Base-by-base conservation (phyloP, 1,140 invertebrate species). In the Holotrichia oblita region DNA sequence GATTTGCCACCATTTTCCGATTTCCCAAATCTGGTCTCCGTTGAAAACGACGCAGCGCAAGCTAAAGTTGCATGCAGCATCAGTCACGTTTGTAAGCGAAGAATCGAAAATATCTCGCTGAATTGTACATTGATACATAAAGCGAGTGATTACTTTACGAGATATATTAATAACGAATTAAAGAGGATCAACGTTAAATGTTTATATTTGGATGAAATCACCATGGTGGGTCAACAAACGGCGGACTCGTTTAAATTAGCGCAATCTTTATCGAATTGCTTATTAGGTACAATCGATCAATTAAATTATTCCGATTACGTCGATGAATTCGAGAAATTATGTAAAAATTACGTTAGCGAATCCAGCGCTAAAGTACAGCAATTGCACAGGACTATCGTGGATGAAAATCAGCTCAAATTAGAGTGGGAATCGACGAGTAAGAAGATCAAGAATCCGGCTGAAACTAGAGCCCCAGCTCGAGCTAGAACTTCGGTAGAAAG, bases 1-100 rank as follows among this genome's bases (percentile, higher is more conserved):
- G 93, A 94, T 77, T 84, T 93, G 79, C 93, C 93, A 6, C 96
- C 95, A 86, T 97, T 97, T 84, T 95, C 93, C 42, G 91, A 92
- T 3, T 97, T 96, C 86, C 92, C 93, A 0, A 93, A 91, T 85
- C 87, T 93, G 42, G 92, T 96, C 8, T 94, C 94, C 1, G 93
- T 96, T 6, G 95, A 97, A 85, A 95, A 95, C 84, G 96, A 98
- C 88, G 96, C 96, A 6, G 93, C 92, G 81, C 90, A 96, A 81
- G 96, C 95, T 0, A 97, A 97, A 88, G 90, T 93, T n/a, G 93
- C 94, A 55, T 97, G 95, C 85, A 96, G 94, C 80, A 94, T 97
- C 27, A 95, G 94, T 0, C 94, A 98, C 88, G 93, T 93, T 61
- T 93, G 94, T 81, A 94, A 93, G 84, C 88, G 96, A 78, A 91